A percentile compares a stretch with the other conserved stretches of the same genome.
These are phyloP conservation scores for Polylopha cassiicola DNA, from an alignment of 2,888 invertebrate genomes.

Conservation along the genomic window DNA sequence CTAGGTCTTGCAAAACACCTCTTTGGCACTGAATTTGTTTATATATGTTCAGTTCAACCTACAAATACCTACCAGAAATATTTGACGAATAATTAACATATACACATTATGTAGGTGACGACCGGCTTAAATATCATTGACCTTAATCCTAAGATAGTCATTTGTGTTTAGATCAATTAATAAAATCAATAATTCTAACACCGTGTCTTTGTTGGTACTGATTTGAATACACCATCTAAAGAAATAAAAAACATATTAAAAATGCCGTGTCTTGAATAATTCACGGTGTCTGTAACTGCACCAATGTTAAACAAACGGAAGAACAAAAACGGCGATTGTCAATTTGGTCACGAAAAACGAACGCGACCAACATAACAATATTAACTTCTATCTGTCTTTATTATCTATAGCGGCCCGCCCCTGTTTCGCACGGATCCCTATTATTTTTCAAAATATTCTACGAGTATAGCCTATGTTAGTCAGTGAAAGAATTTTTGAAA, in stretches of 20 bases:
- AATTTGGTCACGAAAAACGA: slow-evolving; percentile 31
- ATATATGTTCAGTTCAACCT: neutral
- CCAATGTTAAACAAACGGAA: slow-evolving; percentile 40
- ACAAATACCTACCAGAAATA: neutral
- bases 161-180: slow-evolving; percentile 5
- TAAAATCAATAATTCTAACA: neutral
- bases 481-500: too few relatives aligned
- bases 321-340: slow-evolving; percentile 29
- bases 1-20: too few relatives aligned
- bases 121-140: slow-evolving; percentile 3
- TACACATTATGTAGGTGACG: slow-evolving; percentile 1
- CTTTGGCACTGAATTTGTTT: too few relatives aligned
- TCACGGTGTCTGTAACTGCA: slow-evolving; percentile 2
- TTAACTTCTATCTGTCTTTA: slow-evolving; percentile 16
- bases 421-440: too few relatives aligned
- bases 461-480: too few relatives aligned
- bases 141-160: neutral
- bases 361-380: slow-evolving; percentile 28
- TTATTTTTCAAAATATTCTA: too few relatives aligned
- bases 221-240: too few relatives aligned
- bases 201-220: neutral
- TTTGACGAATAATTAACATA: neutral
- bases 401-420: too few relatives aligned
- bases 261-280: slow-evolving; percentile 15
- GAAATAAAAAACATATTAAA: too few relatives aligned